Conservation (phyloP, 2,113 vertebrate species). For the Pardalotus punctatus region DNA sequence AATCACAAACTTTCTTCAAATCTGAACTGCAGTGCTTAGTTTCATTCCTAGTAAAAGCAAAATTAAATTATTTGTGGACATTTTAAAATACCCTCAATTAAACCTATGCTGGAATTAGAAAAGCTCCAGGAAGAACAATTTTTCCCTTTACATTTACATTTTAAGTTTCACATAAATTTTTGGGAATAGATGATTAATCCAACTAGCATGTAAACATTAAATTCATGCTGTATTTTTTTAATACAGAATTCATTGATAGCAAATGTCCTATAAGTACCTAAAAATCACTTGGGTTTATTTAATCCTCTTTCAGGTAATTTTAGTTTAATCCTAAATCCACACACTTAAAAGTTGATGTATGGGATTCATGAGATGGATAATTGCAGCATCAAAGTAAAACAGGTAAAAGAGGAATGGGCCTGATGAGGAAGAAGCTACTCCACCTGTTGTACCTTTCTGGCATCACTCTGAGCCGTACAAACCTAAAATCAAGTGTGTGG, state of each 20-base stretch:
- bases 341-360: neutral
- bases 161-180: neutral
- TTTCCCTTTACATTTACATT: neutral
- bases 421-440: neutral
- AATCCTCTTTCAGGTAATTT: neutral
- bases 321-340: neutral
- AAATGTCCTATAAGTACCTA: neutral
- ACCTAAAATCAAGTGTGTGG: neutral
- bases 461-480: neutral
- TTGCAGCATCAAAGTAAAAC: neutral
- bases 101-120: neutral
- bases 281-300: neutral
- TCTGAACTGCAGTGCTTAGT: fast-evolving
- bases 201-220: neutral
- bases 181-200: neutral
- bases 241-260: neutral
- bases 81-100: neutral
- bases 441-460: neutral
- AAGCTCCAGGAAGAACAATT: neutral
- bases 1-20: neutral
- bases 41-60: neutral
- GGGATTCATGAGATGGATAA: neutral
- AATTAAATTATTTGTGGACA: neutral
- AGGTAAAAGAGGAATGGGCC: neutral
- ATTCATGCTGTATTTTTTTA: neutral